Conservation (phyloP, 2,113 vertebrate genomes). For the Lagenorhynchus albirostris region DNA sequence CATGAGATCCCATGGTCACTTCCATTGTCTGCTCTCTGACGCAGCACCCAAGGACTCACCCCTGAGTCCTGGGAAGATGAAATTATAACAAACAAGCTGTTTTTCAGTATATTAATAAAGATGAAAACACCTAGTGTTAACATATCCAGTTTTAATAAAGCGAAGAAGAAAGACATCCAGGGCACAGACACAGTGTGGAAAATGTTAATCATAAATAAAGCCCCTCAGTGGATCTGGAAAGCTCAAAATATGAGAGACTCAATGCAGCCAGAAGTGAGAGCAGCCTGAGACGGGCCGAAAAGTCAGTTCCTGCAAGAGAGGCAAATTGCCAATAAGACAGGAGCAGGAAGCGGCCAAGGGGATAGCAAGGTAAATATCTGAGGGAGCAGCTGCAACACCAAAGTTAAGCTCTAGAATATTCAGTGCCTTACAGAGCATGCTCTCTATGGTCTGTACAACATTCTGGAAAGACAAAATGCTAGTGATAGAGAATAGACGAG, state of each 20-base stretch:
- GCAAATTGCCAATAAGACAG: conserved; percentile 2
- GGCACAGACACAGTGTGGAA: neutral
- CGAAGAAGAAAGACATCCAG: neutral
- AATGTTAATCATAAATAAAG: conserved; percentile 24
- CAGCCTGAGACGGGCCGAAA: neutral
- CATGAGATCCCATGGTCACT: no score
- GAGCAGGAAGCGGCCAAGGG: neutral
- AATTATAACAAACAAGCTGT: neutral
- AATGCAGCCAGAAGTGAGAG: neutral
- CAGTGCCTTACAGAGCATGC: neutral
- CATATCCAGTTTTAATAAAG: neutral
- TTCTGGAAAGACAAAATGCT: neutral
- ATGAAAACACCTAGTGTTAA: neutral
- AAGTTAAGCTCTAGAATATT: neutral
- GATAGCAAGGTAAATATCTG: neutral
- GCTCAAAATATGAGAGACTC: neutral
- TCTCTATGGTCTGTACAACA: neutral
- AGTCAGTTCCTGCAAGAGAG: neutral
- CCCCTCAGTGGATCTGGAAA: neutral
- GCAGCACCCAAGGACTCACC: neutral
- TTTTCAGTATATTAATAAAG: neutral
- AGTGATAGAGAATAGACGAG: neutral
- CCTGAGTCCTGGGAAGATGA: neutral
- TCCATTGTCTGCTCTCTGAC: neutral
- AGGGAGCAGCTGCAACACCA: neutral